Evolutionary conservation across 2,888 invertebrate genomes (phyloP).

Genomic region (Sminthurinus aureus): DNA sequence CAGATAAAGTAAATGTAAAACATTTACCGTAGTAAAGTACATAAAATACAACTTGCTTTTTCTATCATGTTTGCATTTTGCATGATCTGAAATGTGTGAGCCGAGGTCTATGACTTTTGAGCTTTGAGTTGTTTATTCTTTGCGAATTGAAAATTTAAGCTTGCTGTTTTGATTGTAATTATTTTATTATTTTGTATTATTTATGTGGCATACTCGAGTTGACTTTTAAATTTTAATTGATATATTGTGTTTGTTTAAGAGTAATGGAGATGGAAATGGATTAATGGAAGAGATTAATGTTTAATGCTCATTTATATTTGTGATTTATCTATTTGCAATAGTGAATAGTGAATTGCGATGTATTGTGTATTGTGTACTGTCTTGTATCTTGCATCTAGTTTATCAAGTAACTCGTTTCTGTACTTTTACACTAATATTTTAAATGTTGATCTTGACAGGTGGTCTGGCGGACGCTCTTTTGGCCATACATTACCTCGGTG

Average conservation of each 20-base stretch:
- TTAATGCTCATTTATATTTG: not conserved
- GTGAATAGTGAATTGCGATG: not conserved
- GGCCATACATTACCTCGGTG: constrained; percentile 93
- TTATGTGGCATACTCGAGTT: not conserved
- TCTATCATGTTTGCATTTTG: too few relatives aligned
- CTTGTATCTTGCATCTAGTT: too few relatives aligned
- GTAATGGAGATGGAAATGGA: too few relatives aligned
- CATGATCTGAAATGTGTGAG: too few relatives aligned
- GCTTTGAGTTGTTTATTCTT: not conserved
- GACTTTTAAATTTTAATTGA: not conserved
- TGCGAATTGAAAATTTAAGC: not conserved
- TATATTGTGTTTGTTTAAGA: not conserved
- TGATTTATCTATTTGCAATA: not conserved
- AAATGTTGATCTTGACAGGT: constrained; percentile 63
- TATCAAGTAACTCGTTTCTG: not conserved
- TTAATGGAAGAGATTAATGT: too few relatives aligned
- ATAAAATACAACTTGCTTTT: too few relatives aligned
- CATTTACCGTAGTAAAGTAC: too few relatives aligned
- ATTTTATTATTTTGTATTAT: too few relatives aligned
- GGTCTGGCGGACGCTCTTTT: constrained; percentile 92
- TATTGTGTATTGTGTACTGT: not conserved
- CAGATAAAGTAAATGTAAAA: too few relatives aligned
- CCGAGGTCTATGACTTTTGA: not conserved
- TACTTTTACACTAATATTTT: constrained; percentile 10
- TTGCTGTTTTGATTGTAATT: too few relatives aligned